Base-by-base conservation (phyloP, 2,888 invertebrate species). In the Acanthosepion esculentum region DNA sequence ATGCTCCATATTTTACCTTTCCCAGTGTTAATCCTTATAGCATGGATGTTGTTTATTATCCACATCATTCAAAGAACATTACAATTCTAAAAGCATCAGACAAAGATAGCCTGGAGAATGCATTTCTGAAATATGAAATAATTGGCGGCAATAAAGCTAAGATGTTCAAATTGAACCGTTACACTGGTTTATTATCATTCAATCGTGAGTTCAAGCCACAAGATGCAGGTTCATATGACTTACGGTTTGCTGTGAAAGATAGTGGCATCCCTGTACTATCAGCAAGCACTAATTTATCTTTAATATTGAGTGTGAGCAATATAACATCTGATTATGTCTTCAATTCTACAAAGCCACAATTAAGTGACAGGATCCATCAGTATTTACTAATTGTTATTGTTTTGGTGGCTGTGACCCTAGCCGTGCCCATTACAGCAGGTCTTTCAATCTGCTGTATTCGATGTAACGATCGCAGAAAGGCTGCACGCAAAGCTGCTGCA, bases 401-500 rank as follows among this genome's bases (percentile, higher is more conserved):
- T 12, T 78, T 78, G 78, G 78, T 78, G 78, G 78, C 78, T 10
- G 78, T 78, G n/a, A 78, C 78, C 12, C 12, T 78, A 33, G 78
- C 78, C 4, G 78, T 78, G 78, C 78, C 78, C 33, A 78, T 78
- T 33, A 78, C 78, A 15, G 78, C 78, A 78, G 78, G 78, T 78
- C 18, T 78, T n/a, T 78, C 78, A 78, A 78, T 78, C 78, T 78
- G 78, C 78, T 78, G 78, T 78, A 78, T 78, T 78, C 78, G 78
- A 78, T 78, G 78, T 78, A 78, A 78, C 78, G 78, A 78, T 78
- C 78, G 78, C 78, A 78, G 78, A 78, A 78, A 78, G 78, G n/a
- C 78, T 78, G 78, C 78, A 78, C 78, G 78, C 78, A 78, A 78
- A 4, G n/a, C 78, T 78, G 64, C 64, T 26, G 78, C 78, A 78